Conservation (phyloP, 2,888 invertebrate species). For the Stenichneumon culpator region DNA sequence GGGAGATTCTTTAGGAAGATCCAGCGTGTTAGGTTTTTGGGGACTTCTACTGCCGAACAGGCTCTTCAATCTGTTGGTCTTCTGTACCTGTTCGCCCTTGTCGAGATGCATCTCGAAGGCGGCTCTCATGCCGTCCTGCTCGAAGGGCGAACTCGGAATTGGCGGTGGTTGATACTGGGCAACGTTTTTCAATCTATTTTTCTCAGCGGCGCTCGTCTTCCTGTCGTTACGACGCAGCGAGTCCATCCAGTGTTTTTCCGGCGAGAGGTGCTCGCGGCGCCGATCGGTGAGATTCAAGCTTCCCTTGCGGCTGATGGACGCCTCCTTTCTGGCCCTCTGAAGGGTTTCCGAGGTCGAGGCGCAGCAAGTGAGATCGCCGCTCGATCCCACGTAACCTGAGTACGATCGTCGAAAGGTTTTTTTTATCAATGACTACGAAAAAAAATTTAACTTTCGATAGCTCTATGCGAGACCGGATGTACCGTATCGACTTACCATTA, state of each 20-base stretch:
- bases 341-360: slow-evolving; percentile 75
- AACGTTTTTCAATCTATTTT: slow-evolving; percentile 85
- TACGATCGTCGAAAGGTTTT: not conserved
- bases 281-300: slow-evolving; percentile 80
- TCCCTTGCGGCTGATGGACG: slow-evolving; percentile 78
- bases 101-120: slow-evolving; percentile 88
- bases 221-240: slow-evolving; percentile 87
- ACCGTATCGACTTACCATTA: slow-evolving; percentile 72
- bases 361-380: slow-evolving; percentile 77
- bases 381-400: slow-evolving; percentile 79
- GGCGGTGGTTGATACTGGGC: slow-evolving; percentile 87
- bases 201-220: slow-evolving; percentile 77
- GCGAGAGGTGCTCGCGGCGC: slow-evolving; percentile 72
- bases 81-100: slow-evolving; percentile 84
- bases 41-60: slow-evolving; percentile 82
- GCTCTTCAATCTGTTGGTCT: slow-evolving; percentile 85
- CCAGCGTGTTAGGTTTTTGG: slow-evolving; percentile 79
- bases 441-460: not conserved
- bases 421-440: not conserved
- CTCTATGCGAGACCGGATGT: slow-evolving; percentile 12
- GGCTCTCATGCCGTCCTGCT: slow-evolving; percentile 84
- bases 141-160: slow-evolving; percentile 80
- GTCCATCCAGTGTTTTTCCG: slow-evolving; percentile 87
- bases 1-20: slow-evolving; percentile 79
- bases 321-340: slow-evolving; percentile 77